Conservation (phyloP, 2,888 invertebrate genomes). For the Achlya flavicornis region DNA sequence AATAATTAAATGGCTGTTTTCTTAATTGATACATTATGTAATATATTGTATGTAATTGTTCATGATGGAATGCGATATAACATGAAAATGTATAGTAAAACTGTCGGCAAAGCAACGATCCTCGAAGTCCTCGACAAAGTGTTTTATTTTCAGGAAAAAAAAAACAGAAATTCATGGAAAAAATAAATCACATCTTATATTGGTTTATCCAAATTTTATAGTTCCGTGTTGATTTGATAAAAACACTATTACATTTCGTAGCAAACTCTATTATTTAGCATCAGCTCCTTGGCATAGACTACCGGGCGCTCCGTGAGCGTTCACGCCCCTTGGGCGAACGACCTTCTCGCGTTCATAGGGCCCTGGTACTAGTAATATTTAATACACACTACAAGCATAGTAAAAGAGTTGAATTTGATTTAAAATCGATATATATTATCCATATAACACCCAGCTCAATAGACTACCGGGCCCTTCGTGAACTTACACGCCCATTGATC, state of each 20-base stretch:
- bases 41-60: no score
- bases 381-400: slow-evolving; percentile 2
- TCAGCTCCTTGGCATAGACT: slow-evolving; percentile 29
- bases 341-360: slow-evolving; percentile 36
- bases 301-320: slow-evolving; percentile 41
- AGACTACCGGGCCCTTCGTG: slow-evolving; percentile 43
- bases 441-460: slow-evolving; percentile 16
- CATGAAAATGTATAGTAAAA: no score
- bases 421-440: slow-evolving; percentile 9
- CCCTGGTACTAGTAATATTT: slow-evolving; percentile 31
- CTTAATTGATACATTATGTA: no score
- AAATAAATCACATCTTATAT: not conserved
- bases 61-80: no score
- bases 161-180: not conserved
- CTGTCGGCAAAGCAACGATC: no score
- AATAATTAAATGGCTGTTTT: not conserved
- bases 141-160: no score
- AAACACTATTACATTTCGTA: slow-evolving; percentile 15
- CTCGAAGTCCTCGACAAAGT: no score
- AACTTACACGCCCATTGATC: slow-evolving; percentile 37
- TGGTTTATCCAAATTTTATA: slow-evolving; percentile 13
- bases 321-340: slow-evolving; percentile 37
- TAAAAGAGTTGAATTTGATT: not conserved
- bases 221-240: slow-evolving; percentile 18
- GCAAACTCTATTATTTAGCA: slow-evolving; percentile 19